phyloP scores from a whole-genome alignment of 2,888 invertebrate genomes.

The Geotrupes spiniger region DNA sequence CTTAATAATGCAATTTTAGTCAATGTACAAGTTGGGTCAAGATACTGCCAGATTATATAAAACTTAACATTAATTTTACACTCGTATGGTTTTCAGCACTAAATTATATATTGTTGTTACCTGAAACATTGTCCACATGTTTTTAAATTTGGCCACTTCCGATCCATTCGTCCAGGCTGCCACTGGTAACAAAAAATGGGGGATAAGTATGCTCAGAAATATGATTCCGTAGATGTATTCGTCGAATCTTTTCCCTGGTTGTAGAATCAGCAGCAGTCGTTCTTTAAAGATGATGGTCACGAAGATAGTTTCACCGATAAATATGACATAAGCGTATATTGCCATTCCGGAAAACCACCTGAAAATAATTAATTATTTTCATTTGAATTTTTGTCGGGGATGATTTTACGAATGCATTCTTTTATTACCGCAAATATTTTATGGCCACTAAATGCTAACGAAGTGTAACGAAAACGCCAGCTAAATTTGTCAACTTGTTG shows the following conservation, averaged over 20 bases:
- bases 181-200: conserved; percentile 66
- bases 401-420: too few species aligned
- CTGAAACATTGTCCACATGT: conserved; percentile 78
- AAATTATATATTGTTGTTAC: too few species aligned
- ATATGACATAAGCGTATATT: conserved; percentile 65
- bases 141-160: conserved; percentile 72
- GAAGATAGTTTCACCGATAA: conserved; percentile 58
- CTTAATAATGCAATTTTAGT: too few species aligned
- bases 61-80: too few species aligned
- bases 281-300: conserved; percentile 47
- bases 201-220: conserved; percentile 68
- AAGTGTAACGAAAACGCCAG: too few species aligned
- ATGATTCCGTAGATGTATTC: conserved; percentile 74
- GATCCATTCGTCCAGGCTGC: conserved; percentile 70
- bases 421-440: too few species aligned
- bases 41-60: too few species aligned
- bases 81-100: too few species aligned
- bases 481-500: too few species aligned
- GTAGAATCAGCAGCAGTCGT: conserved; percentile 42
- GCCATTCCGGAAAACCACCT: conserved; percentile 66
- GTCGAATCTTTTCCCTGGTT: conserved; percentile 64
- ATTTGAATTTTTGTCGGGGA: too few species aligned
- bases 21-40: too few species aligned
- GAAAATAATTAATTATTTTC: conserved; percentile 22
- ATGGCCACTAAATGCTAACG: too few species aligned